phyloP scores from a whole-genome alignment of 1,140 invertebrate genomes.

The Varroa destructor region DNA sequence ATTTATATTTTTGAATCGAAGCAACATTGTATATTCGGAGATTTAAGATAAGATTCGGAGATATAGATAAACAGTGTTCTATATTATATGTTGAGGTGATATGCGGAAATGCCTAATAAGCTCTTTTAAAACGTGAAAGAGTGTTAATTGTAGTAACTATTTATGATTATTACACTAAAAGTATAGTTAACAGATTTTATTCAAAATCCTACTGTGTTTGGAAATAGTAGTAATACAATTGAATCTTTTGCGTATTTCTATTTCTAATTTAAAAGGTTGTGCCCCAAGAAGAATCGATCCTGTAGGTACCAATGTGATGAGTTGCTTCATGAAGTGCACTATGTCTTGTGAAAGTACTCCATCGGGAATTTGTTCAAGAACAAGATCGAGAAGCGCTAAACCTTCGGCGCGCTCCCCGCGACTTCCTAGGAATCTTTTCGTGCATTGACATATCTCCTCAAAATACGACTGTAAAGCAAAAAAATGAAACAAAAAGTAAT shows the following conservation, averaged over 20 bases:
- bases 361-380: slow-evolving; percentile 20
- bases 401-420: slow-evolving; percentile 1
- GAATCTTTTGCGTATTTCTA: not conserved
- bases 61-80: too few species aligned
- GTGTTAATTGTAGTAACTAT: too few species aligned
- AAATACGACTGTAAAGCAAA: not conserved
- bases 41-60: too few species aligned
- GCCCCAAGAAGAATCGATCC: not conserved
- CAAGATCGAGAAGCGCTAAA: slow-evolving; percentile 5
- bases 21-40: too few species aligned
- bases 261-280: not conserved
- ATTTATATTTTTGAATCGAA: too few species aligned
- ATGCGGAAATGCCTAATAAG: too few species aligned
- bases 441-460: slow-evolving; percentile 6
- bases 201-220: not conserved
- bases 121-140: too few species aligned
- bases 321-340: slow-evolving; percentile 6
- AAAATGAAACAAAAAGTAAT: not conserved
- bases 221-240: not conserved
- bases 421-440: slow-evolving; percentile 11
- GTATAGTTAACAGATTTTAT: too few species aligned
- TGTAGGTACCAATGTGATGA: slow-evolving; percentile 5
- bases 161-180: too few species aligned
- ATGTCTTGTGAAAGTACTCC: not conserved
- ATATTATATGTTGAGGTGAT: too few species aligned